A percentile compares a stretch with the other conserved stretches of the same genome.
phyloP scores from a whole-genome alignment of 2,113 vertebrate species.

The Anhinga rufa region DNA sequence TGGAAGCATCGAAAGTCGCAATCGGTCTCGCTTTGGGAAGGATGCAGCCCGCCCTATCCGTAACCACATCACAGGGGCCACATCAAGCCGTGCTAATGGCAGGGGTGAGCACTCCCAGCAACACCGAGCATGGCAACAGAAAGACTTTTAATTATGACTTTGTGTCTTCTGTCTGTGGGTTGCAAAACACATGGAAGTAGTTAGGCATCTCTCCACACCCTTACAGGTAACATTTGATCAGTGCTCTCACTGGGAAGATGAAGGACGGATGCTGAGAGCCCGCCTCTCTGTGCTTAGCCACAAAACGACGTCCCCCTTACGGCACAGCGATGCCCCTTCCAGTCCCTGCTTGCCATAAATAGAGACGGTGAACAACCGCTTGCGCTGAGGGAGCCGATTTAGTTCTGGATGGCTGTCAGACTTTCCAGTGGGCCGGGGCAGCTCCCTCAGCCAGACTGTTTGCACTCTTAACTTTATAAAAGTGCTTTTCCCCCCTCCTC shows the following conservation, averaged over 20 bases:
- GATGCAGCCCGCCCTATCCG: background rate
- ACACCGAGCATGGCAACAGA: background rate
- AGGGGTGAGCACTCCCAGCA: background rate
- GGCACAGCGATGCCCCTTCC: background rate
- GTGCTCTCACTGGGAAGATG: background rate
- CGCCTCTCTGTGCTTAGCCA: background rate
- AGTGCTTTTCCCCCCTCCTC: background rate
- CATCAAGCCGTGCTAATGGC: background rate
- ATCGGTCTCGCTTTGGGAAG: background rate
- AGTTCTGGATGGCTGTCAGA: background rate
- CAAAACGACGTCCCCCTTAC: background rate
- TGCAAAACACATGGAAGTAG: background rate
- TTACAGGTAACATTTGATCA: background rate
- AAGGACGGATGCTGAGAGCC: background rate
- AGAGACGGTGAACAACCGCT: background rate
- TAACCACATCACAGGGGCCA: background rate
- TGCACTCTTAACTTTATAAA: background rate
- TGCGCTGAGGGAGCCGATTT: fast-evolving
- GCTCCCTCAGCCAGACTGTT: background rate
- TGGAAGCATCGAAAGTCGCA: background rate
- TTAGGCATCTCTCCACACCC: background rate
- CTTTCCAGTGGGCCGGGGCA: background rate
- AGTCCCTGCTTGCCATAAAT: background rate
- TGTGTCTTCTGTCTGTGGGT: background rate
- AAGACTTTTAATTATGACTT: background rate